Conservation (phyloP, 2,113 vertebrate species). For the Laterallus jamaicensis region DNA sequence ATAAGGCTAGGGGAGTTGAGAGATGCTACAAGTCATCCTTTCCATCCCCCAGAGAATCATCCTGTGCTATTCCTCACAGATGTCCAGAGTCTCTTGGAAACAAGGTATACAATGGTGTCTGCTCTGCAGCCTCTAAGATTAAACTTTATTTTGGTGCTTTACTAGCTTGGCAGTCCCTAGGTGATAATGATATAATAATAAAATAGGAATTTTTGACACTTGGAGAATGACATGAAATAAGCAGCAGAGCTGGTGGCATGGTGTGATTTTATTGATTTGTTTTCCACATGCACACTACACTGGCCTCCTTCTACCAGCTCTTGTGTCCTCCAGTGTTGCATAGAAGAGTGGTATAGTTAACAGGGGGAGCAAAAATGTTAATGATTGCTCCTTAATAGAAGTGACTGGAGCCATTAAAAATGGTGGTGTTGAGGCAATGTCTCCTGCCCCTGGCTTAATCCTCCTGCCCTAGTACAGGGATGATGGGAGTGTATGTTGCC, state of each 20-base stretch:
- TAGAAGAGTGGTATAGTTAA: neutral
- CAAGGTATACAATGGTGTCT: neutral
- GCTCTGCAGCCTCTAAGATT: neutral
- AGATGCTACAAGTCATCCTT: neutral
- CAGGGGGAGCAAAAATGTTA: neutral
- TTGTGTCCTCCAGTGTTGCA: neutral
- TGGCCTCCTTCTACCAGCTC: neutral
- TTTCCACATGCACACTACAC: neutral
- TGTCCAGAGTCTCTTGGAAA: neutral
- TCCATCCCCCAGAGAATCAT: neutral
- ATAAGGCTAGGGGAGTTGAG: neutral
- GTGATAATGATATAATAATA: neutral
- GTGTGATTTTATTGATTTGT: neutral
- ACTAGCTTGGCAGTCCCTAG: neutral
- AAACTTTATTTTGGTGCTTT: neutral
- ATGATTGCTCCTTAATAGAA: neutral
- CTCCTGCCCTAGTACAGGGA: neutral
- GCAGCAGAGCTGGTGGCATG: neutral
- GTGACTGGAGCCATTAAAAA: neutral
- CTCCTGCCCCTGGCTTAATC: neutral
- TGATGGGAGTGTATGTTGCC: neutral
- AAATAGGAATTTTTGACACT: neutral
- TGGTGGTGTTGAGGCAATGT: neutral
- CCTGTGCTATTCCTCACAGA: neutral
- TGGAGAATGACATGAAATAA: neutral